These are phyloP conservation scores for Petrolisthes manimaculis DNA, from an alignment of 2,888 invertebrate species.

Conservation along the genomic window DNA sequence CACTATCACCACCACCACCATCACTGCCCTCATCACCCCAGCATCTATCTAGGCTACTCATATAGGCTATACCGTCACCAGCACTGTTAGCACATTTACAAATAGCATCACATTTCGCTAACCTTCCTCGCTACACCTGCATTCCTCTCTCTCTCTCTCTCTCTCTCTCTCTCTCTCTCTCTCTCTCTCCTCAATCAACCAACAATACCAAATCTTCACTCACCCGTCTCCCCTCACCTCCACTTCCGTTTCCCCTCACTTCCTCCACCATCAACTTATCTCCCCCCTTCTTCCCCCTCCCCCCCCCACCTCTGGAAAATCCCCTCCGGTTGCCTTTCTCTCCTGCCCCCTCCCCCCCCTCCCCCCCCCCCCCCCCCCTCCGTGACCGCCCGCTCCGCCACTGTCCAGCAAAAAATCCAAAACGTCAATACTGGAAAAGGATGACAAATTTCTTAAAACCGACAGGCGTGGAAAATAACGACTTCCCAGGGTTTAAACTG, in stretches of 20 bases:
- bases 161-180: not conserved
- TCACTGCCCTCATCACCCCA: too few species aligned
- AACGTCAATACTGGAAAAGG: conserved; percentile 53
- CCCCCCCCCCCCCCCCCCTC: conserved; percentile 6
- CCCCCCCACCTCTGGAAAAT: not conserved
- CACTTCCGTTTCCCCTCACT: not conserved
- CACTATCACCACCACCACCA: too few species aligned
- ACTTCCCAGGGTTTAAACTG: conserved; percentile 11
- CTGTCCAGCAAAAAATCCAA: conserved; percentile 43
- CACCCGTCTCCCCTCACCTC: not conserved
- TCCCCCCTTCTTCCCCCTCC: conserved; percentile 11
- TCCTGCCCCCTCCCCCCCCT: not conserved
- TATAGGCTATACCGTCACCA: too few species aligned
- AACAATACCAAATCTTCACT: not conserved
- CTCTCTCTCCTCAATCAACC: not conserved
- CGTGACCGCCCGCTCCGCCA: conserved; percentile 28
- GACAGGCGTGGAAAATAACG: conserved; percentile 53
- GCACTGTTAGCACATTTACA: too few species aligned
- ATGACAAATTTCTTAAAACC: conserved; percentile 52
- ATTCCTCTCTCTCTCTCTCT: conserved; percentile 18
- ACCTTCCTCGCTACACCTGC: conserved; percentile 25
- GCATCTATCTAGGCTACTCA: too few species aligned
- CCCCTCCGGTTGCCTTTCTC: not conserved
- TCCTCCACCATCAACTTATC: conserved; percentile 22
- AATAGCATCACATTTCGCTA: too few species aligned